Percentiles rank a stretch among this genome's conserved stretches.
phyloP scores from a whole-genome alignment of 2,888 invertebrate species.

The Eilema depressum region DNA sequence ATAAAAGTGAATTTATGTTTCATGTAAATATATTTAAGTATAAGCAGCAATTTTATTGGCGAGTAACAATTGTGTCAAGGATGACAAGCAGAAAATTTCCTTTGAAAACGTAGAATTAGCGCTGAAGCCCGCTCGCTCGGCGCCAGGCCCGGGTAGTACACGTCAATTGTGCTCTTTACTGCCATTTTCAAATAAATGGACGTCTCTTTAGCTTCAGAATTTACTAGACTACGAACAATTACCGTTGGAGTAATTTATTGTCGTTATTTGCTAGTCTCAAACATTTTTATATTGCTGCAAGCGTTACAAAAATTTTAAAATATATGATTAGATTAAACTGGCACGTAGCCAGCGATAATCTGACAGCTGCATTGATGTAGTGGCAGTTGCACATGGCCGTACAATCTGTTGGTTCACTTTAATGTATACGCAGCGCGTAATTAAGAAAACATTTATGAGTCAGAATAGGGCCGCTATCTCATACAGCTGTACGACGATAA shows the following conservation, averaged over 20 bases:
- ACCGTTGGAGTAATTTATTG: slow-evolving; percentile 25
- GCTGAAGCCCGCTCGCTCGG: slow-evolving; percentile 37
- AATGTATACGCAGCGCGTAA: slow-evolving; percentile 53
- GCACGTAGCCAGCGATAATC: slow-evolving; percentile 64
- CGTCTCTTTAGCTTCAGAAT: slow-evolving; percentile 47
- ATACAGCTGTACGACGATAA: slow-evolving; percentile 39
- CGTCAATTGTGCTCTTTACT: slow-evolving; percentile 21
- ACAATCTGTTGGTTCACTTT: slow-evolving; percentile 61
- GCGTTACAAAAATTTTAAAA: slow-evolving; percentile 26
- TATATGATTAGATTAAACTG: slow-evolving; percentile 51
- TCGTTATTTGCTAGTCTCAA: slow-evolving; percentile 13
- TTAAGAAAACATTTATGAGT: slow-evolving; percentile 60
- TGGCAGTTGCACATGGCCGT: slow-evolving; percentile 71
- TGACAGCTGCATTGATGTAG: slow-evolving; percentile 57
- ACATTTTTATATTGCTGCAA: slow-evolving; percentile 13
- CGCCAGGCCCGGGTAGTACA: slow-evolving; percentile 29
- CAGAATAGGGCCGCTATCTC: slow-evolving; percentile 51
- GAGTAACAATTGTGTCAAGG: slow-evolving; percentile 68
- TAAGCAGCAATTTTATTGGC: slow-evolving; percentile 42
- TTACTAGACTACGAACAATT: slow-evolving; percentile 33
- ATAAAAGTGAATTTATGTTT: slow-evolving; percentile 16
- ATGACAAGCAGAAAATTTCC: slow-evolving; percentile 74
- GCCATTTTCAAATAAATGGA: slow-evolving; percentile 50
- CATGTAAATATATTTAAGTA: slow-evolving; percentile 17
- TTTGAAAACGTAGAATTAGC: slow-evolving; percentile 61